Conservation (phyloP, 2,797 vertebrate genomes). For the Pipistrellus kuhlii region DNA sequence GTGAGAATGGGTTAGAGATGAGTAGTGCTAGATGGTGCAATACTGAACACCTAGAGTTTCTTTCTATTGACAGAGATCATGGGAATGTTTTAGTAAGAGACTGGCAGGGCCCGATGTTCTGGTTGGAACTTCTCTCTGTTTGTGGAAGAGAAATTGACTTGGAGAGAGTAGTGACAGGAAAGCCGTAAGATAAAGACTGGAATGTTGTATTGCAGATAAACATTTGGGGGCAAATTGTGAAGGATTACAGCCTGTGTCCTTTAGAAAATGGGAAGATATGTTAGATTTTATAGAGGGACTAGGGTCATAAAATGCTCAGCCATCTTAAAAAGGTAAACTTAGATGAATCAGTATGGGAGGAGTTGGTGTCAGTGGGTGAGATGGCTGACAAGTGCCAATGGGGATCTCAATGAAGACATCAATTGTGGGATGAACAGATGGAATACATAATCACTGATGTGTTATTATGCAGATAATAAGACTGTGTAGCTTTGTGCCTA, state of each 20-base stretch:
- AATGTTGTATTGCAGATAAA: neutral
- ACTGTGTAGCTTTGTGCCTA: neutral
- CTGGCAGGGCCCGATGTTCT: accelerated
- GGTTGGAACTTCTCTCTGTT: neutral
- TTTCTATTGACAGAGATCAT: accelerated
- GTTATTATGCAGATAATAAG: too few species aligned
- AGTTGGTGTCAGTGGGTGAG: neutral
- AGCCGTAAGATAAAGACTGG: neutral
- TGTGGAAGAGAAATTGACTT: neutral
- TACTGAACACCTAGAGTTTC: accelerated
- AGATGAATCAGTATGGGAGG: neutral
- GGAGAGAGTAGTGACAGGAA: neutral
- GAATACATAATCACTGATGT: accelerated
- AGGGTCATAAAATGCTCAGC: neutral
- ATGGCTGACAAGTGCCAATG: neutral
- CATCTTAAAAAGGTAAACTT: neutral
- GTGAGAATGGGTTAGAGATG: accelerated
- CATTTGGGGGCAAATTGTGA: accelerated
- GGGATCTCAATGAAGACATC: neutral
- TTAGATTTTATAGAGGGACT: neutral
- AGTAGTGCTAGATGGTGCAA: accelerated
- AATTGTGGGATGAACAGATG: neutral
- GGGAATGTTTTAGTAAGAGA: neutral
- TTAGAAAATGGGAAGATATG: neutral
- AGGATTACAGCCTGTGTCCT: neutral